A percentile compares a stretch with the other conserved stretches of the same genome.
phyloP scores from a whole-genome alignment of 2,797 vertebrate species.

The Galago senegalensis region DNA sequence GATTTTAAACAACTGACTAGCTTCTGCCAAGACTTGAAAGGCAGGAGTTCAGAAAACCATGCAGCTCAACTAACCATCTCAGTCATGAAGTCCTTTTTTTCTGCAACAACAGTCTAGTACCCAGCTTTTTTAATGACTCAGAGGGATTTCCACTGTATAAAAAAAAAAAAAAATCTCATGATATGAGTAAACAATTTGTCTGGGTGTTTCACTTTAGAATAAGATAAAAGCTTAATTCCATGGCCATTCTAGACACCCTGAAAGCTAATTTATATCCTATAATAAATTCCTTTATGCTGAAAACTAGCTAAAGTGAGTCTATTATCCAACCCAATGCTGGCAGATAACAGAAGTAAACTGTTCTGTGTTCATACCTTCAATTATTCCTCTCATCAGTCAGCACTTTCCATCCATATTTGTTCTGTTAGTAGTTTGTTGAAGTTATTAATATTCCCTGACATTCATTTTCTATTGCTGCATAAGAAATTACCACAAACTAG shows the following conservation, averaged over 20 bases:
- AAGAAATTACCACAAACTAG: no score
- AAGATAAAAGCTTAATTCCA: neutral
- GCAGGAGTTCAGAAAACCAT: neutral
- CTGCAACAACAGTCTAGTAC: neutral
- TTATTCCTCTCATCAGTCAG: neutral
- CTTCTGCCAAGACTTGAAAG: neutral
- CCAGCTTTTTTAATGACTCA: neutral
- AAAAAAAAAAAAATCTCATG: neutral
- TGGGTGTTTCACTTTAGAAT: neutral
- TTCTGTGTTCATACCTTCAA: neutral
- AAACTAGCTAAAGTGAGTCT: neutral
- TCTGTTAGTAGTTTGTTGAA: neutral
- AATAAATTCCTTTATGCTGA: neutral
- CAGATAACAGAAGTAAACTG: neutral
- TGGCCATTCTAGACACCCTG: neutral
- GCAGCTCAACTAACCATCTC: neutral
- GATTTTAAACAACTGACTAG: neutral
- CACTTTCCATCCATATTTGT: neutral
- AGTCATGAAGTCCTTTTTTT: neutral
- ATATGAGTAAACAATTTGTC: neutral
- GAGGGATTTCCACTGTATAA: neutral
- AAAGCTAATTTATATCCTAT: neutral
- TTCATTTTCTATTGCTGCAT: no score
- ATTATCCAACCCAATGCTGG: neutral
- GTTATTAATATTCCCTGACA: neutral